These are phyloP conservation scores for Microcebus ravelobensis DNA, from an alignment of 2,113 vertebrate species.

Conservation along the genomic window DNA sequence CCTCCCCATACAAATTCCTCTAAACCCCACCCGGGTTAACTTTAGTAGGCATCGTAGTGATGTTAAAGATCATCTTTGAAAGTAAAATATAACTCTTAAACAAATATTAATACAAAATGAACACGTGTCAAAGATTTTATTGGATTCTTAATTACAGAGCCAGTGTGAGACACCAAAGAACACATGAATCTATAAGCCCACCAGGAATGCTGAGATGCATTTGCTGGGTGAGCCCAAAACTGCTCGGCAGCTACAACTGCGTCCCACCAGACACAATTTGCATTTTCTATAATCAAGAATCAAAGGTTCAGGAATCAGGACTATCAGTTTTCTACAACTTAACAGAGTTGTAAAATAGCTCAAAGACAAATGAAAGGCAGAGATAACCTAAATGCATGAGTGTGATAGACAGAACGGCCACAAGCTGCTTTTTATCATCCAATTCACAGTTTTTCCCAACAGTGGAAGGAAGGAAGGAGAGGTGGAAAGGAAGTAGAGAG, in stretches of 20 bases:
- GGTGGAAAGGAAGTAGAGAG: too few species aligned
- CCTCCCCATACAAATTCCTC: neutral
- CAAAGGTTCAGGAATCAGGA: neutral
- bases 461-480: neutral
- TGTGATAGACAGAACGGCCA: rapidly evolving
- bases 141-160: neutral
- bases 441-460: neutral
- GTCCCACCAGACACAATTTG: neutral
- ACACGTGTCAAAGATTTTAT: neutral
- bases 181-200: rapidly evolving
- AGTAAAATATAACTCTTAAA: neutral
- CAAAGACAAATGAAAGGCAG: neutral
- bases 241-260: neutral
- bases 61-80: neutral
- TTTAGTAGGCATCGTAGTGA: neutral
- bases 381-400: too few species aligned
- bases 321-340: neutral
- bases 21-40: neutral
- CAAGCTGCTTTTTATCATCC: neutral
- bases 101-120: neutral
- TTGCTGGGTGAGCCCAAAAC: neutral
- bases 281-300: neutral
- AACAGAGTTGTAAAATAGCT: neutral
- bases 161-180: neutral
- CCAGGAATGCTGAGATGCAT: neutral